Percentiles rank a stretch among this genome's conserved stretches.
Evolutionary conservation across 2,113 vertebrate genomes (phyloP).

Genomic region (Tauraco erythrolophus): DNA sequence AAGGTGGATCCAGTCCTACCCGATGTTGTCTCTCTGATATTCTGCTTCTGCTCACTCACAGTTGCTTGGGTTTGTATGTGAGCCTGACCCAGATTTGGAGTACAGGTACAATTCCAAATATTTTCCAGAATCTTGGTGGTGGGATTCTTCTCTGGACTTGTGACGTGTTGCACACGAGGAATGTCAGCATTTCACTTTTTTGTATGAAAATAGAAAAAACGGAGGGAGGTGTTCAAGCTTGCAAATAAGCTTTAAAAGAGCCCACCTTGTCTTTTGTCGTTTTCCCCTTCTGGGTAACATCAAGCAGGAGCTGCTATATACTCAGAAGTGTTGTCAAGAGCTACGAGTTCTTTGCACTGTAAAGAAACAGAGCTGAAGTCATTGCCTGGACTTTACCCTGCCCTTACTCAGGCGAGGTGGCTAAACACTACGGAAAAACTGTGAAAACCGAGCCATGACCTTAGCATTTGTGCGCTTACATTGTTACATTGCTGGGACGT

Average conservation of each 20-base stretch:
- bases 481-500: background rate
- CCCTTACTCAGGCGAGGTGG: background rate
- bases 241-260: background rate
- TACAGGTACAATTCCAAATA: background rate
- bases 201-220: background rate
- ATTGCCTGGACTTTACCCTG: background rate
- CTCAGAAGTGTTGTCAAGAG: background rate
- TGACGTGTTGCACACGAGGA: background rate
- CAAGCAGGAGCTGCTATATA: background rate
- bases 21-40: rapidly evolving
- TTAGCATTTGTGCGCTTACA: background rate
- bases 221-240: background rate
- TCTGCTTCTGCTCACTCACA: background rate
- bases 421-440: background rate
- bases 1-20: background rate
- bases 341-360: background rate
- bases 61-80: background rate
- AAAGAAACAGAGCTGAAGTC: background rate
- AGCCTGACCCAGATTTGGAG: background rate
- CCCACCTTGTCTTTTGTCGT: background rate
- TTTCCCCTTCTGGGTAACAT: background rate
- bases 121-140: background rate
- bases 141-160: background rate
- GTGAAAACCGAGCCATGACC: background rate
- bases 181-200: background rate